Percentiles rank a stretch among this genome's conserved stretches.
Evolutionary conservation across 2,888 invertebrate species (phyloP).

Genomic region (Amphimallon solstitiale): DNA sequence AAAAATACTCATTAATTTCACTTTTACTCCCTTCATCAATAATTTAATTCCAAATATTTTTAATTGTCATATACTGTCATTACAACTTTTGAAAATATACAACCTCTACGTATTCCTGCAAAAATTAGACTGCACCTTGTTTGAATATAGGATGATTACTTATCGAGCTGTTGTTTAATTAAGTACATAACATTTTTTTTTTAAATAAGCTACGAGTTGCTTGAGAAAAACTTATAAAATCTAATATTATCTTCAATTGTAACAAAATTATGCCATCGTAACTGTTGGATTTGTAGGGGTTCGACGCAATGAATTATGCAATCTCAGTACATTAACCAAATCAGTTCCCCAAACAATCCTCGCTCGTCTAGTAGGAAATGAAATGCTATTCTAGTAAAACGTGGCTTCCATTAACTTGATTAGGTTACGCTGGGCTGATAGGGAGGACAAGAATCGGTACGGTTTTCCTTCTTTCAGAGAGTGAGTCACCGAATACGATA

Average conservation of each 20-base stretch:
- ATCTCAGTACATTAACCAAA: conserved; percentile 44
- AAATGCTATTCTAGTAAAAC: conserved; percentile 51
- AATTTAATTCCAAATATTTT: too few relatives aligned
- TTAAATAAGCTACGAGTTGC: too few relatives aligned
- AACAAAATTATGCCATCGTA: conserved; percentile 5
- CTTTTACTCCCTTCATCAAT: too few relatives aligned
- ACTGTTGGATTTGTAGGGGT: not conserved
- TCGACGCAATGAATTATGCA: conserved; percentile 36
- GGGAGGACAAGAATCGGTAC: conserved; percentile 18
- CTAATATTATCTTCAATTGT: conserved; percentile 3
- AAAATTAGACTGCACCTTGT: too few relatives aligned
- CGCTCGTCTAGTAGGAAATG: conserved; percentile 47
- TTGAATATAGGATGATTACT: too few relatives aligned
- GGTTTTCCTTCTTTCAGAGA: conserved; percentile 39
- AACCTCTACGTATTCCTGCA: too few relatives aligned
- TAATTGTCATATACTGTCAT: too few relatives aligned
- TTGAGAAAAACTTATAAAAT: not conserved
- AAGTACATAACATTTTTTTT: too few relatives aligned
- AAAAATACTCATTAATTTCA: too few relatives aligned
- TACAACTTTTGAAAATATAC: too few relatives aligned
- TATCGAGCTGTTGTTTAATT: too few relatives aligned
- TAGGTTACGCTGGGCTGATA: conserved; percentile 44
- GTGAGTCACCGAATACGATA: conserved; percentile 39
- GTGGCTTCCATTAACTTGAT: conserved; percentile 54
- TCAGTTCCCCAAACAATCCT: conserved; percentile 39